Evolutionary conservation across 2,888 invertebrate genomes (phyloP).

Genomic region (Muscina levida): DNA sequence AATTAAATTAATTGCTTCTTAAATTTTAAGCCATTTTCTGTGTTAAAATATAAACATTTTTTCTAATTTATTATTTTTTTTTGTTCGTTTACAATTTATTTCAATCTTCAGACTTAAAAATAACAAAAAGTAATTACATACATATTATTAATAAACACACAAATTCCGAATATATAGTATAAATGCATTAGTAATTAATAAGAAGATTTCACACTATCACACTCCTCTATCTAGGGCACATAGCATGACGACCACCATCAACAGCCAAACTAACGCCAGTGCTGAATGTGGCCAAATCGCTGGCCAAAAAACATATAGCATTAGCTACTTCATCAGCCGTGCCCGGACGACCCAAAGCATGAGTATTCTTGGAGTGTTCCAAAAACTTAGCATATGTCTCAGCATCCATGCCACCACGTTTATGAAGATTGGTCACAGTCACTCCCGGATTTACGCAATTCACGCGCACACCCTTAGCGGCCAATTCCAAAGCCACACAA

Average conservation of each 20-base stretch:
- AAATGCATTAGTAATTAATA: neutral
- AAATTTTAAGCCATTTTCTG: no score
- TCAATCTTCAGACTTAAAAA: no score
- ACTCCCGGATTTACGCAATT: constrained; percentile 97
- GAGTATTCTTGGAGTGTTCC: constrained; percentile 90
- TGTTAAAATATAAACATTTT: no score
- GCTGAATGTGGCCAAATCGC: constrained; percentile 85
- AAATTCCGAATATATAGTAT: no score
- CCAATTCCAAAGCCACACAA: constrained; percentile 92
- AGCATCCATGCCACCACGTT: constrained; percentile 87
- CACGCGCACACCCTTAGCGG: constrained; percentile 88
- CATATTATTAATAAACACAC: neutral
- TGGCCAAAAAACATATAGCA: constrained; percentile 93
- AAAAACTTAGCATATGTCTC: constrained; percentile 89
- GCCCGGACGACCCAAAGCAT: constrained; percentile 94
- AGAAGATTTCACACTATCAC: neutral
- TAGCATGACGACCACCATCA: constrained; percentile 83
- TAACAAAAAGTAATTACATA: constrained; percentile 4
- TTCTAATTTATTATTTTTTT: no score
- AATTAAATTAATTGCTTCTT: no score
- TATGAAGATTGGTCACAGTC: constrained; percentile 92
- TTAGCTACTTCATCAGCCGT: constrained; percentile 91
- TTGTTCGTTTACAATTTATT: no score
- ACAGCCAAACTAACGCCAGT: constrained; percentile 87
- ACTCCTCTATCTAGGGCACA: constrained; percentile 84